A percentile compares a stretch with the other conserved stretches of the same genome.
Conservation (phyloP, 1,140 invertebrate genomes). For the Akabosia matsudoensis region DNA sequence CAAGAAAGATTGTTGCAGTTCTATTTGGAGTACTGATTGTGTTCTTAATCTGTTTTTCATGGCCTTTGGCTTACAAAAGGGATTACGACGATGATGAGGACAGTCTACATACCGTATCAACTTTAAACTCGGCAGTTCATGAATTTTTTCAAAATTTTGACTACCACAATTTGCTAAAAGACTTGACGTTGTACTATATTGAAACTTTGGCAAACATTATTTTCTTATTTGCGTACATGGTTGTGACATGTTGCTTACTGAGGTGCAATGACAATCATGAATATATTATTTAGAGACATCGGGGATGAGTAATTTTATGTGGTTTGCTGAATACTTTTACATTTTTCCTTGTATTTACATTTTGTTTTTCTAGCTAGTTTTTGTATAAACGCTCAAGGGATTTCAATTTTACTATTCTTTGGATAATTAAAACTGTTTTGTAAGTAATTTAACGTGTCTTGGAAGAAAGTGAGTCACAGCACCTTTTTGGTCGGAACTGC, state of each 20-base stretch:
- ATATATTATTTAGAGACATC: neutral
- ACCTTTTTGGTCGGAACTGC: neutral
- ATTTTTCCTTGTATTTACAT: neutral
- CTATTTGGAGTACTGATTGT: constrained; percentile 31
- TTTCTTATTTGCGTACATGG: constrained; percentile 23
- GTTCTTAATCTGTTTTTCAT: constrained; percentile 2
- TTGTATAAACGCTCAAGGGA: too few relatives aligned
- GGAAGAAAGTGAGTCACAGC: too few relatives aligned
- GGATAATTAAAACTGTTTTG: too few relatives aligned
- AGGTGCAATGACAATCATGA: neutral
- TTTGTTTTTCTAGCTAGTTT: too few relatives aligned
- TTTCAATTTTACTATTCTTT: too few relatives aligned
- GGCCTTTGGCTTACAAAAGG: constrained; percentile 26
- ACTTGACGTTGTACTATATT: constrained; percentile 30
- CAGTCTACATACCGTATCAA: neutral
- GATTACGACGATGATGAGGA: neutral
- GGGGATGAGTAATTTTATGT: neutral
- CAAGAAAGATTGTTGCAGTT: constrained; percentile 32
- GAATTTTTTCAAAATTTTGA: neutral
- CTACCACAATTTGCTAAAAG: neutral
- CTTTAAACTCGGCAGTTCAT: neutral
- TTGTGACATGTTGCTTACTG: constrained; percentile 29
- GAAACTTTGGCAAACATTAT: constrained; percentile 3
- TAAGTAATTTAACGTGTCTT: too few relatives aligned
- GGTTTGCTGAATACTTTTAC: neutral